Evolutionary conservation across 2,797 vertebrate species (phyloP).

Genomic region (Silurus aristotelis): DNA sequence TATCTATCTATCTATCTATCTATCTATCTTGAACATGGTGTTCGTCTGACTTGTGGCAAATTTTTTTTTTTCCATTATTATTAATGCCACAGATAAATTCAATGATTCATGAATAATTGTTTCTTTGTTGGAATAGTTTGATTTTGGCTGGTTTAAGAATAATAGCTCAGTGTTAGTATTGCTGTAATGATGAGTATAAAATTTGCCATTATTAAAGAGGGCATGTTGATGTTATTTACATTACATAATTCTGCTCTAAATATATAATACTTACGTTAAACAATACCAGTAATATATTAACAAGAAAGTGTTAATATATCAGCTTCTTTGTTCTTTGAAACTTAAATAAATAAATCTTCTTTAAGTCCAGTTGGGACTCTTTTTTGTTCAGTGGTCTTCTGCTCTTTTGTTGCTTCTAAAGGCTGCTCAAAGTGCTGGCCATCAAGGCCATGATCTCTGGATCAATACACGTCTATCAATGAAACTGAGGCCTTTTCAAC

Average conservation of each 20-base stretch:
- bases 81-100: not conserved
- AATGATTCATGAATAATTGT: not conserved
- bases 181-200: not conserved
- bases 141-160: not conserved
- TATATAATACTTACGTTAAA: not conserved
- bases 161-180: not conserved
- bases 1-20: no score
- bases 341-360: slow-evolving; percentile 40
- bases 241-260: not conserved
- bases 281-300: no score
- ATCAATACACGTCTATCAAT: slow-evolving; percentile 81
- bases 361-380: slow-evolving; percentile 32
- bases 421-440: slow-evolving; percentile 71
- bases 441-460: slow-evolving; percentile 73
- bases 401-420: slow-evolving; percentile 76
- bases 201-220: not conserved
- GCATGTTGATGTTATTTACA: not conserved
- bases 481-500: slow-evolving; percentile 65
- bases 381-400: slow-evolving; percentile 62
- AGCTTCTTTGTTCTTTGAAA: slow-evolving; percentile 4
- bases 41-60: not conserved
- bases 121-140: not conserved
- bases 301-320: slow-evolving; percentile 2
- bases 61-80: not conserved
- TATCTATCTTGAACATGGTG: no score